Percentiles rank a stretch among this genome's conserved stretches.
Evolutionary conservation across 2,888 invertebrate genomes (phyloP).

Genomic region (Cataglyphis rosenhaueri): DNA sequence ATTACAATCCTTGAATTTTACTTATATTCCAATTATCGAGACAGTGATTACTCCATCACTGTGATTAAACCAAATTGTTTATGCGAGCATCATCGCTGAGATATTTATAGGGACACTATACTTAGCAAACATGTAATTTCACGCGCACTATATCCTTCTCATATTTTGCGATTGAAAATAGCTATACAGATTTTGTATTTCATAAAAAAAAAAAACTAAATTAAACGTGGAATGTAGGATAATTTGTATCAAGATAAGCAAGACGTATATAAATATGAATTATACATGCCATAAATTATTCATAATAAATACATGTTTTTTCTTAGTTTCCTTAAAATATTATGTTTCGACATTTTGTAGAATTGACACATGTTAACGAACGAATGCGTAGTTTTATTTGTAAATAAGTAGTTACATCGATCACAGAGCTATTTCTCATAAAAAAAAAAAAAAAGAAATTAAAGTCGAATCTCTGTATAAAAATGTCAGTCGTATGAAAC

Average conservation of each 20-base stretch:
- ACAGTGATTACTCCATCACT: background rate
- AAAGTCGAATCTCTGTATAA: background rate
- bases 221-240: conserved; percentile 2
- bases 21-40: conserved; percentile 16
- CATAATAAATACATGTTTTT: background rate
- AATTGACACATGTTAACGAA: background rate
- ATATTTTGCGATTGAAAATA: conserved; percentile 33
- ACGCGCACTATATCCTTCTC: background rate
- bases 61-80: conserved; percentile 30
- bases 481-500: background rate
- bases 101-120: background rate
- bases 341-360: conserved; percentile 10
- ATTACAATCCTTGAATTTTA: background rate
- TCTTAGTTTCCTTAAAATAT: conserved; percentile 1
- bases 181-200: background rate
- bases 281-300: background rate
- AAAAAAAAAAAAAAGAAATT: conserved; percentile 12
- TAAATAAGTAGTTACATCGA: background rate
- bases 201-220: background rate
- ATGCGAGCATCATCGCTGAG: background rate
- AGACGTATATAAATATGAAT: background rate
- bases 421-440: background rate
- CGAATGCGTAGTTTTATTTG: background rate
- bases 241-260: conserved; percentile 38
- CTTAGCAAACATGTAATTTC: conserved; percentile 23